Evolutionary conservation across 2,113 vertebrate genomes (phyloP).

Genomic region (Candoia aspera): DNA sequence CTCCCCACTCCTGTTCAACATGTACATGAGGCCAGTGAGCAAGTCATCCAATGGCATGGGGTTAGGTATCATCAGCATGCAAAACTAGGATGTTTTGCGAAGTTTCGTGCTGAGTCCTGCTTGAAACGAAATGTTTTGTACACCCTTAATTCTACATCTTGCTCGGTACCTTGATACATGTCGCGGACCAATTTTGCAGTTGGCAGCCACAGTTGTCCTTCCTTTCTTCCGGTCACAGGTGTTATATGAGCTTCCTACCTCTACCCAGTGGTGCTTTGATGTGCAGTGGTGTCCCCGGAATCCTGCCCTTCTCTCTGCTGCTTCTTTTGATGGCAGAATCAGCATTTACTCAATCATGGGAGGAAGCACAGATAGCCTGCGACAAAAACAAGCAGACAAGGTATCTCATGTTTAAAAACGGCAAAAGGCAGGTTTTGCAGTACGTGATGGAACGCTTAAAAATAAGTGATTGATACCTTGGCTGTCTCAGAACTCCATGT

Average conservation of each 20-base stretch:
- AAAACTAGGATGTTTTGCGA: no score
- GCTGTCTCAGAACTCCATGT: not conserved
- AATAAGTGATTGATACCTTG: not conserved
- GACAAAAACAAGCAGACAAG: constrained; percentile 84
- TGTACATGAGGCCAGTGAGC: no score
- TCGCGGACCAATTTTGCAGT: not conserved
- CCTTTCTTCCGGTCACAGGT: constrained; percentile 73
- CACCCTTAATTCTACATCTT: not conserved
- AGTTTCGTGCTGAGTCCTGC: no score
- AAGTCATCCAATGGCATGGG: no score
- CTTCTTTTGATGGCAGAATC: constrained; percentile 90
- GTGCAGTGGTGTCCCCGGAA: constrained; percentile 98
- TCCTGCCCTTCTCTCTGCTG: constrained; percentile 90
- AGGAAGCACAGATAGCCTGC: constrained; percentile 80
- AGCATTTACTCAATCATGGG: constrained; percentile 96
- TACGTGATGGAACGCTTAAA: not conserved
- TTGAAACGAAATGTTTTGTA: not conserved
- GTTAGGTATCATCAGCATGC: no score
- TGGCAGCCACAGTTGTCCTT: not conserved
- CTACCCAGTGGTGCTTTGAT: constrained; percentile 96
- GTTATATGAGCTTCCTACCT: constrained; percentile 91
- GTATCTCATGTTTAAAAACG: constrained; percentile 50
- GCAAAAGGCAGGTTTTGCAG: not conserved
- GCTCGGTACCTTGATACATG: not conserved
- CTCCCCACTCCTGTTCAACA: no score